Conservation (phyloP, 2,888 invertebrate species). For the Diogma glabrata region DNA sequence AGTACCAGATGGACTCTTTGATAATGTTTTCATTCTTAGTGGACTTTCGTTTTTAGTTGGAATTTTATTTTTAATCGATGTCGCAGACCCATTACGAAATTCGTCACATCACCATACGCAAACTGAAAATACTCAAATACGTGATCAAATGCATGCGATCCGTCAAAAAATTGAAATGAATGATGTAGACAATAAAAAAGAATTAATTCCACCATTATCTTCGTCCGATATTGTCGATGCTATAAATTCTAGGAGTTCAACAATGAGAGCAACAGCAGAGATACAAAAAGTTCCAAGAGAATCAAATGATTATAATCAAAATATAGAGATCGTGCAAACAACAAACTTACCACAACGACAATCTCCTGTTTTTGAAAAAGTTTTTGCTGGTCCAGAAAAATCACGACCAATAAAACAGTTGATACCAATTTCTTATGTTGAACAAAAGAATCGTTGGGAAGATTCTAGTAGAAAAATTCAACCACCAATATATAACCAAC, state of each 20-base stretch:
- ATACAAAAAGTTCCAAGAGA: too few species aligned
- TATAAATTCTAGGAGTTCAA: neutral
- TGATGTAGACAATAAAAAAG: too few species aligned
- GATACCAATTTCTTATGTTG: constrained; percentile 6
- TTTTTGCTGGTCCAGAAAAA: constrained; percentile 17
- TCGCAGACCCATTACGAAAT: constrained; percentile 19
- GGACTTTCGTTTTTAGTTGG: constrained; percentile 21
- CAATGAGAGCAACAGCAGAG: too few species aligned
- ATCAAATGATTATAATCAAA: too few species aligned
- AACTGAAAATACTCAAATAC: constrained; percentile 16
- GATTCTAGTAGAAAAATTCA: too few species aligned
- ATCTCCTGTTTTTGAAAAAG: constrained; percentile 19
- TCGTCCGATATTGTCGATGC: constrained; percentile 13
- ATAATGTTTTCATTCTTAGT: constrained; percentile 22
- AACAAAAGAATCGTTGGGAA: neutral
- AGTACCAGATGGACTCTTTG: constrained; percentile 19
- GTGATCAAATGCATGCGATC: neutral
- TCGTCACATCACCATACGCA: constrained; percentile 16
- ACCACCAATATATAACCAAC: neutral
- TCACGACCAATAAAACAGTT: constrained; percentile 11
- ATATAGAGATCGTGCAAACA: constrained; percentile 17
- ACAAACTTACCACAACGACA: constrained; percentile 17
- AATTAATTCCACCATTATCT: constrained; percentile 10
- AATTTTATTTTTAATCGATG: constrained; percentile 20
- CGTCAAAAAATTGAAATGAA: neutral